Conservation (phyloP, 2,113 vertebrate genomes). For the Platanista minor region DNA sequence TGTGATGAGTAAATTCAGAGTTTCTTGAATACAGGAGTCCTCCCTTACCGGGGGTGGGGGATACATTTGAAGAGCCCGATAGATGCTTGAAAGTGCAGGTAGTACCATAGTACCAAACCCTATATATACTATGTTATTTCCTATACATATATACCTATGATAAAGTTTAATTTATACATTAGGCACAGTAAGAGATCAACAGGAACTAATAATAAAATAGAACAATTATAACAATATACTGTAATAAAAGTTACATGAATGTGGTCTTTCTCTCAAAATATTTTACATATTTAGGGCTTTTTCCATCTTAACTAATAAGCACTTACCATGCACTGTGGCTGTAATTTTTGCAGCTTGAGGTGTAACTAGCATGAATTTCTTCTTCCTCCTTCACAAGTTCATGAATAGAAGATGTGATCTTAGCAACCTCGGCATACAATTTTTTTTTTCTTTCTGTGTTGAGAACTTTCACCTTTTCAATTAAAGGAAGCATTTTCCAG, state of each 20-base stretch:
- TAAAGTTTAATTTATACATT: background rate
- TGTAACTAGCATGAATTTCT: background rate
- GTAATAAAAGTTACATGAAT: background rate
- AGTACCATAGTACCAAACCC: background rate
- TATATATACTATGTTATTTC: background rate
- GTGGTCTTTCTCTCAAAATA: background rate
- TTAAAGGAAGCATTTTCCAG: background rate
- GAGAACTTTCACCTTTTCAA: background rate
- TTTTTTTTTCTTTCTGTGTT: background rate
- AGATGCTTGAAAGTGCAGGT: background rate
- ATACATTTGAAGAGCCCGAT: fast-evolving
- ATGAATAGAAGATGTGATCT: background rate
- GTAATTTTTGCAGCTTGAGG: background rate
- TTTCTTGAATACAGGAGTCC: background rate
- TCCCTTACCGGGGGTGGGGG: background rate
- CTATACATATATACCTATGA: background rate
- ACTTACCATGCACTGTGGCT: background rate
- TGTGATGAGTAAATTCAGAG: background rate
- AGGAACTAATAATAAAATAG: background rate
- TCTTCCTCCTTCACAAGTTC: background rate
- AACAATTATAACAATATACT: background rate
- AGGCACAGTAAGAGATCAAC: background rate
- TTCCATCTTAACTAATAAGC: background rate
- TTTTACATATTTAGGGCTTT: background rate
- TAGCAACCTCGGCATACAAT: too few species aligned